phyloP scores from a whole-genome alignment of 2,113 vertebrate genomes.

The Alligator sinensis region DNA sequence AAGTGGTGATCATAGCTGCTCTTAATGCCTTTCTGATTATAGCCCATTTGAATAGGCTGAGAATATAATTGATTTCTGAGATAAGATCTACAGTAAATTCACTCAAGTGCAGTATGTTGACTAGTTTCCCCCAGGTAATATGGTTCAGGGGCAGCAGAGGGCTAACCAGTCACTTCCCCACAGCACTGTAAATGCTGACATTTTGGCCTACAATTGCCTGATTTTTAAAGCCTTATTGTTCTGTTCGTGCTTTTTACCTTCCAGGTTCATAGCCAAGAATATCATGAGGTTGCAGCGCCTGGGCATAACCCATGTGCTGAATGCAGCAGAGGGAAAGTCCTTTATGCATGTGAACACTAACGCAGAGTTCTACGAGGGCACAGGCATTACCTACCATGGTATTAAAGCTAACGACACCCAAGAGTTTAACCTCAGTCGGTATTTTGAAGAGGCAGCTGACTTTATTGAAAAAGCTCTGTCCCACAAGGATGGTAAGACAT shows the following conservation, averaged over 20 bases:
- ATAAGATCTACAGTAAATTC: background rate
- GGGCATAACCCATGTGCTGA: conserved; percentile 95
- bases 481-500: conserved; percentile 91
- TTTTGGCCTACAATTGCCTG: background rate
- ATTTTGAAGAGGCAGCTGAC: conserved; percentile 95
- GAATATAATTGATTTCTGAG: background rate
- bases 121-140: background rate
- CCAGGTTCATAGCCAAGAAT: conserved; percentile 95
- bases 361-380: conserved; percentile 92
- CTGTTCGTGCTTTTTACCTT: conserved; percentile 7
- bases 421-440: conserved; percentile 93
- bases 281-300: conserved; percentile 89
- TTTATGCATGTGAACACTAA: conserved; percentile 99
- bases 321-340: conserved; percentile 95
- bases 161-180: background rate
- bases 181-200: background rate
- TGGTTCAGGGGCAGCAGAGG: background rate
- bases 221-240: background rate
- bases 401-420: conserved; percentile 94
- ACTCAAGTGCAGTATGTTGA: background rate
- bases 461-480: conserved; percentile 95
- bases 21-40: background rate
- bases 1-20: background rate
- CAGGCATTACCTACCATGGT: conserved; percentile 93
- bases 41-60: background rate